Conservation (phyloP, 1,140 invertebrate genomes). For the Nasonia vitripennis region DNA sequence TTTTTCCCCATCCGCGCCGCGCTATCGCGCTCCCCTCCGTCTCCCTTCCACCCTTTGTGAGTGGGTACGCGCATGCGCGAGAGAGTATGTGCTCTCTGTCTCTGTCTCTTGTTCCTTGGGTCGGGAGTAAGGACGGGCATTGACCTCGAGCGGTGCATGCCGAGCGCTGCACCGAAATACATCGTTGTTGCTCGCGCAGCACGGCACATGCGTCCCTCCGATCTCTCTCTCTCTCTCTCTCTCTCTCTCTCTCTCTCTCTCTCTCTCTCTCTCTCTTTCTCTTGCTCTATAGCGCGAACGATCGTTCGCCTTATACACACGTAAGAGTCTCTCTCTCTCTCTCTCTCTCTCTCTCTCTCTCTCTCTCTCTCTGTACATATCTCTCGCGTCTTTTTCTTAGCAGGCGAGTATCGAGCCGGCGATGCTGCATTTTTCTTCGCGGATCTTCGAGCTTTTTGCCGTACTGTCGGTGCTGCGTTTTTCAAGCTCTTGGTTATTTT, state of each 20-base stretch:
- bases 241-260: not conserved
- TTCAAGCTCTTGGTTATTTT: too few relatives aligned
- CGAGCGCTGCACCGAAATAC: constrained; percentile 73
- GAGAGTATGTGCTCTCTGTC: constrained; percentile 52
- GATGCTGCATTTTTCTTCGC: not conserved
- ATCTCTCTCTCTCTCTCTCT: not conserved
- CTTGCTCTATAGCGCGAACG: not conserved
- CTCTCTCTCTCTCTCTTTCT: not conserved
- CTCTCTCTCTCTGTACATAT: not conserved
- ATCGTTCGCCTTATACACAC: not conserved
- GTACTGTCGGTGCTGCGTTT: too few relatives aligned
- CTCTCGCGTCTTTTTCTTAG: constrained; percentile 9
- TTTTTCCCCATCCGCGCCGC: constrained; percentile 30
- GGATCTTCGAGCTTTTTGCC: too few relatives aligned
- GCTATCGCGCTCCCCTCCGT: not conserved
- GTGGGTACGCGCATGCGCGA: not conserved
- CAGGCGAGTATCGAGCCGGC: not conserved
- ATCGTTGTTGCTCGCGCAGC: constrained; percentile 67
- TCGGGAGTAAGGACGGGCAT: constrained; percentile 75
- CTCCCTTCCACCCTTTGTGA: not conserved
- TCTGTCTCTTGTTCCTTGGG: constrained; percentile 64
- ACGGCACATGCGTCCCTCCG: constrained; percentile 62
- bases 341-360: not conserved
- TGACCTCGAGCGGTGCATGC: constrained; percentile 72
- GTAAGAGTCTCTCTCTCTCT: not conserved